Percentiles rank a stretch among this genome's conserved stretches.
phyloP scores from a whole-genome alignment of 2,797 vertebrate genomes.

The Melanotaenia maccullochi region DNA sequence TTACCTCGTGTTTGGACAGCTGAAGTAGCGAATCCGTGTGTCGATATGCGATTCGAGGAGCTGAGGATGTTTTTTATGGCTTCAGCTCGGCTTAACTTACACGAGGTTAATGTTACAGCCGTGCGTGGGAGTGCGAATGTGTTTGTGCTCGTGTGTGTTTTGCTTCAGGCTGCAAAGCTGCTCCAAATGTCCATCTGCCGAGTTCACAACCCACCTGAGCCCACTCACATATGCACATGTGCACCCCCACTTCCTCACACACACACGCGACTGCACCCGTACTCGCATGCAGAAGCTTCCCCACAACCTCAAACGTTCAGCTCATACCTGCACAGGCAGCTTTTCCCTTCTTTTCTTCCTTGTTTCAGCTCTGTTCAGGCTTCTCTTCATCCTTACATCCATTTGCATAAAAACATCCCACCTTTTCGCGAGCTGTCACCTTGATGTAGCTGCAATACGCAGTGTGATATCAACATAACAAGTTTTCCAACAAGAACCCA shows the following conservation, averaged over 20 bases:
- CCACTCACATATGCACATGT: slow-evolving; percentile 63
- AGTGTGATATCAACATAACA: slow-evolving; percentile 77
- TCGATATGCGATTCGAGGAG: slow-evolving; percentile 65
- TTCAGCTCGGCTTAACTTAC: slow-evolving; percentile 63
- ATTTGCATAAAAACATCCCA: slow-evolving; percentile 72
- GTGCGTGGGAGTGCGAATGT: slow-evolving; percentile 52
- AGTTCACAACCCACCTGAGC: slow-evolving; percentile 81
- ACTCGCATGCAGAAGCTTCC: slow-evolving; percentile 19
- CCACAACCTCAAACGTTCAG: slow-evolving; percentile 9
- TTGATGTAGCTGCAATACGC: slow-evolving; percentile 65
- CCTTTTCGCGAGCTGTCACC: slow-evolving; percentile 71
- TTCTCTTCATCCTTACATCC: slow-evolving; percentile 33
- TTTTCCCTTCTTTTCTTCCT: not conserved
- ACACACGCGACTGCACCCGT: slow-evolving; percentile 6
- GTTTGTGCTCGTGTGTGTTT: slow-evolving; percentile 47
- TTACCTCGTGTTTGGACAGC: slow-evolving; percentile 69
- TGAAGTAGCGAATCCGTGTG: slow-evolving; percentile 58
- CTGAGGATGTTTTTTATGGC: slow-evolving; percentile 57
- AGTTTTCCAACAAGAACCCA: slow-evolving; percentile 72
- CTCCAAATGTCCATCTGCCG: slow-evolving; percentile 83
- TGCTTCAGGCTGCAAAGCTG: slow-evolving; percentile 80
- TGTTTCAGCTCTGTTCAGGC: slow-evolving; percentile 30
- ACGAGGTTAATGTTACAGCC: slow-evolving; percentile 75
- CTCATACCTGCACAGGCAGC: slow-evolving; percentile 29
- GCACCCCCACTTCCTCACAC: slow-evolving; percentile 13